These are phyloP conservation scores for Drosophila nr. fundita DNA, from an alignment of 2,888 invertebrate genomes.

Conservation along the genomic window DNA sequence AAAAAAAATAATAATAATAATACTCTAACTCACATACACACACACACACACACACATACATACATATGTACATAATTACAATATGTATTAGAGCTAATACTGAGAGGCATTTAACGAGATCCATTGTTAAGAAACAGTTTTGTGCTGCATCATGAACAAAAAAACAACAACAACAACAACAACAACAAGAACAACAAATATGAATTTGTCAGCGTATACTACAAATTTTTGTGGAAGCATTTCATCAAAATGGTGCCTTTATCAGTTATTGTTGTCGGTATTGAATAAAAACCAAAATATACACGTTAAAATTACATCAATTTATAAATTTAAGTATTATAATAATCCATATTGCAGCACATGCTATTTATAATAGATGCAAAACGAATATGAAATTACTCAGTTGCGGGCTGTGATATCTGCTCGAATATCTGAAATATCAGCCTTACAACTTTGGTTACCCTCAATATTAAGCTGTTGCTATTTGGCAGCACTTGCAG, in stretches of 20 bases:
- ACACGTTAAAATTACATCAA: slow-evolving; percentile 25
- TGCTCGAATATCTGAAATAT: slow-evolving; percentile 35
- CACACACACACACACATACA: slow-evolving; percentile 9
- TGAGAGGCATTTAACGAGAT: slow-evolving; percentile 52
- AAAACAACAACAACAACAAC: not conserved
- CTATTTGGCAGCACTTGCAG: slow-evolving; percentile 1
- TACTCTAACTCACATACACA: not conserved
- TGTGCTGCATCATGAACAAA: slow-evolving; percentile 23
- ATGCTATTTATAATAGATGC: slow-evolving; percentile 32
- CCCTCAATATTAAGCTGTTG: slow-evolving; percentile 2
- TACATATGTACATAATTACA: slow-evolving; percentile 12
- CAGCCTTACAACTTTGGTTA: slow-evolving; percentile 8
- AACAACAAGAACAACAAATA: slow-evolving; percentile 11
- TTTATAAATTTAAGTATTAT: slow-evolving; percentile 15
- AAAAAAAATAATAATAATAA: slow-evolving; percentile 8
- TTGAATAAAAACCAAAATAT: slow-evolving; percentile 18
- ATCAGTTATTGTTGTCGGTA: slow-evolving; percentile 78
- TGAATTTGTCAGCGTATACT: slow-evolving; percentile 34
- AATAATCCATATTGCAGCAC: slow-evolving; percentile 30
- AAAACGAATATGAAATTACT: slow-evolving; percentile 19
- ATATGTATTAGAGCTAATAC: slow-evolving; percentile 42
- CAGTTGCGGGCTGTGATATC: slow-evolving; percentile 55
- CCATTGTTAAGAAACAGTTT: slow-evolving; percentile 41
- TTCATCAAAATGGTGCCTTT: slow-evolving; percentile 83
- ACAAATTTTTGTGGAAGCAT: slow-evolving; percentile 66